Evolutionary conservation across 2,888 invertebrate genomes (phyloP).

Genomic region (Lobophora halterata): DNA sequence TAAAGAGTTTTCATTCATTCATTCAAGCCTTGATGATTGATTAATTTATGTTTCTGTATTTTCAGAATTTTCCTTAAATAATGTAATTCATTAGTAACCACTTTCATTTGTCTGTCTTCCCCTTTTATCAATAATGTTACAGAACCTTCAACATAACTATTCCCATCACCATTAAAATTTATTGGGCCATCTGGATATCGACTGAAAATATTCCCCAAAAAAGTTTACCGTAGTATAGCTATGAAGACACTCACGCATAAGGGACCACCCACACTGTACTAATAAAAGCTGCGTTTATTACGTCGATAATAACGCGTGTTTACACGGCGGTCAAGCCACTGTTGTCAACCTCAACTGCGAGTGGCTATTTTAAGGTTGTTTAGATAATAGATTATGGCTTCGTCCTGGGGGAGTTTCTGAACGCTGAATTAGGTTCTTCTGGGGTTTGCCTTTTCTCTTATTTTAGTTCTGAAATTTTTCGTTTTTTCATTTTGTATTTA

Average conservation of each 20-base stretch:
- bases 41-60: too few relatives aligned
- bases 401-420: conserved; percentile 13
- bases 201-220: conserved; percentile 12
- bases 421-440: too few relatives aligned
- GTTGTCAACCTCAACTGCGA: conserved; percentile 45
- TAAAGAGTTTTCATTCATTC: too few relatives aligned
- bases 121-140: too few relatives aligned
- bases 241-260: conserved; percentile 27
- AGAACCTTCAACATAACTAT: too few relatives aligned
- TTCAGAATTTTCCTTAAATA: too few relatives aligned
- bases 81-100: too few relatives aligned
- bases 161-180: not conserved
- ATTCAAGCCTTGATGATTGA: too few relatives aligned
- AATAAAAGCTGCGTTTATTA: conserved; percentile 70
- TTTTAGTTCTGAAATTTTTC: too few relatives aligned
- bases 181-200: conserved; percentile 8
- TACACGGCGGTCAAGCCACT: conserved; percentile 47
- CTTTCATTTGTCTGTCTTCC: too few relatives aligned
- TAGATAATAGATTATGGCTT: conserved; percentile 40
- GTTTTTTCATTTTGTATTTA: too few relatives aligned
- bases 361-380: conserved; percentile 47
- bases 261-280: conserved; percentile 71
- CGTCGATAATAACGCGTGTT: conserved; percentile 68
- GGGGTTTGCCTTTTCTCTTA: too few relatives aligned
- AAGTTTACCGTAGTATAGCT: not conserved